phyloP scores from a whole-genome alignment of 2,888 invertebrate genomes.

The Seira musarum region DNA sequence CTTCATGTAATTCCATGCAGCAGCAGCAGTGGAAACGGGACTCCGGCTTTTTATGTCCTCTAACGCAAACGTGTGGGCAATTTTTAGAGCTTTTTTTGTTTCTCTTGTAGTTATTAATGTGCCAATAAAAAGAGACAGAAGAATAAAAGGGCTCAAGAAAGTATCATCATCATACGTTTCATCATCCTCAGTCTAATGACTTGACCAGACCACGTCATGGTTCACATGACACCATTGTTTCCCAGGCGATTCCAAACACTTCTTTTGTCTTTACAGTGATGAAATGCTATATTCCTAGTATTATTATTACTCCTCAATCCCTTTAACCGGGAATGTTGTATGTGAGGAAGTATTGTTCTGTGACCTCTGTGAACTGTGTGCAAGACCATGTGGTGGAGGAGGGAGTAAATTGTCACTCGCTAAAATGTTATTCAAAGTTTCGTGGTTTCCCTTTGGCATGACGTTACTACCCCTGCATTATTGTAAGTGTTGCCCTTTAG shows the following conservation, averaged over 20 bases:
- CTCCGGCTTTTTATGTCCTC: constrained; percentile 3
- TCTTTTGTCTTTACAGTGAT: too few relatives aligned
- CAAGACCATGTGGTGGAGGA: too few relatives aligned
- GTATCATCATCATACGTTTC: too few relatives aligned
- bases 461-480: background rate
- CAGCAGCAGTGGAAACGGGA: background rate
- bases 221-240: too few relatives aligned
- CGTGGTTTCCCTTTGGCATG: background rate
- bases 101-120: background rate
- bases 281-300: too few relatives aligned
- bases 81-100: constrained; percentile 1
- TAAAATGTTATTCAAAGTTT: background rate
- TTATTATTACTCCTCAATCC: too few relatives aligned
- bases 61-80: background rate
- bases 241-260: too few relatives aligned
- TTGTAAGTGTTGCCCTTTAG: background rate
- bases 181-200: too few relatives aligned
- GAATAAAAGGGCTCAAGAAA: background rate
- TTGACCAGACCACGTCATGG: too few relatives aligned
- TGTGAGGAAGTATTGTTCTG: too few relatives aligned
- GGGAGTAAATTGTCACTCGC: background rate
- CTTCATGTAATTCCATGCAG: background rate
- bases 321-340: too few relatives aligned
- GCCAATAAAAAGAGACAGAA: background rate
- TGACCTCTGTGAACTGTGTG: background rate